phyloP scores from a whole-genome alignment of 2,797 vertebrate genomes.

The Artibeus jamaicensis region DNA sequence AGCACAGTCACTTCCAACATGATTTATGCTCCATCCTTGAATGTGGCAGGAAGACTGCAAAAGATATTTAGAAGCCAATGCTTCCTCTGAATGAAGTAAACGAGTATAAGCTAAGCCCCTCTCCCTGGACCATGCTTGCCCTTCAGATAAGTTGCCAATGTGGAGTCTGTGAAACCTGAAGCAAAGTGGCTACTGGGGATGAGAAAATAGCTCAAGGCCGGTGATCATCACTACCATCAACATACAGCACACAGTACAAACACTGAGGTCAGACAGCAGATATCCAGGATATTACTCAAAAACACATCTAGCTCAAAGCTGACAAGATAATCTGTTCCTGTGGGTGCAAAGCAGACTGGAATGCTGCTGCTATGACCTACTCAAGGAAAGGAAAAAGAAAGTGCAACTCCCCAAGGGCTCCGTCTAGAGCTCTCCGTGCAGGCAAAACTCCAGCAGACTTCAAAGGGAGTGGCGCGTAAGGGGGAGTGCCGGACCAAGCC shows the following conservation, averaged over 20 bases:
- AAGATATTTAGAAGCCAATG: conserved; percentile 72
- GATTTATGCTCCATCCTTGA: conserved; percentile 71
- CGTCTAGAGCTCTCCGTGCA: neutral
- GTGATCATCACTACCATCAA: conserved; percentile 46
- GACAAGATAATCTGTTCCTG: conserved; percentile 72
- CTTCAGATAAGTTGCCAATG: conserved; percentile 49
- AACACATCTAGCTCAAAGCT: conserved; percentile 36
- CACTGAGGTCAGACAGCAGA: conserved; percentile 45
- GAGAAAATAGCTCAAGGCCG: conserved; percentile 54
- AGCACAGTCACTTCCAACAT: conserved; percentile 51
- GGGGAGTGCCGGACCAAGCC: neutral
- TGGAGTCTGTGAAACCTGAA: conserved; percentile 48
- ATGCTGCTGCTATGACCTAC: conserved; percentile 46
- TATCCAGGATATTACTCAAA: conserved; percentile 70
- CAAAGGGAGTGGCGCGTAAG: conserved; percentile 55
- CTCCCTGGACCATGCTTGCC: conserved; percentile 35
- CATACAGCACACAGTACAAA: neutral
- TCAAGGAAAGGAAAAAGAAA: conserved; percentile 44
- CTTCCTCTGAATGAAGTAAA: conserved; percentile 70
- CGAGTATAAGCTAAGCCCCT: conserved; percentile 38
- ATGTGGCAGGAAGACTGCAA: conserved; percentile 66
- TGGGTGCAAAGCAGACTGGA: conserved; percentile 60
- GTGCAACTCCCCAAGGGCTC: conserved; percentile 49
- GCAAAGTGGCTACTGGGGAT: conserved; percentile 5
- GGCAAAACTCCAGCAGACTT: conserved; percentile 63